Evolutionary conservation across 2,797 vertebrate species (phyloP).

Genomic region (Lophura swinhoii): DNA sequence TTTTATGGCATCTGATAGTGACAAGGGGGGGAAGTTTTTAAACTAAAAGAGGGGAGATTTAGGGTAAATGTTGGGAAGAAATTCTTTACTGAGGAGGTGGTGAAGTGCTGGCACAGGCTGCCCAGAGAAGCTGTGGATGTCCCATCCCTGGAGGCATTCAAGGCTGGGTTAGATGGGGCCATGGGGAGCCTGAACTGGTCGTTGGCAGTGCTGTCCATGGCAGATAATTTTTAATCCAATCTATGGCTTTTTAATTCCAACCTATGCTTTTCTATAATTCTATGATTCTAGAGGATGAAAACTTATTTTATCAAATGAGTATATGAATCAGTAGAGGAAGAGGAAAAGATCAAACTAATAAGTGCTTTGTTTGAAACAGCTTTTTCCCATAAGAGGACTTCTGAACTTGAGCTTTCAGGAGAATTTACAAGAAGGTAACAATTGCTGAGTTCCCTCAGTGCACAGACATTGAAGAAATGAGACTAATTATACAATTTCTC

Average conservation of each 20-base stretch:
- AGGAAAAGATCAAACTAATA: not conserved
- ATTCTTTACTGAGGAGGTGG: not conserved
- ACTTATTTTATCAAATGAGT: not conserved
- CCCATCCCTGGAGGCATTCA: not conserved
- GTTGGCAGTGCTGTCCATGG: too few species aligned
- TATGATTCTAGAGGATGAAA: not conserved
- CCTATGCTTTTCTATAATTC: too few species aligned
- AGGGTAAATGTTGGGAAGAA: not conserved
- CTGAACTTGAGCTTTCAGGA: not conserved
- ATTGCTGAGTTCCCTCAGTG: not conserved
- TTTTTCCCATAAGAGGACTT: not conserved
- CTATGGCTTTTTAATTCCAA: too few species aligned
- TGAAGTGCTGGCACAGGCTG: not conserved
- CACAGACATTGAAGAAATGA: conserved; percentile 13
- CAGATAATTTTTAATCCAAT: too few species aligned
- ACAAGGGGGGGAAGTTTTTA: not conserved
- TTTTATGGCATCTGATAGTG: not conserved
- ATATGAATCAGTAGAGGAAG: not conserved
- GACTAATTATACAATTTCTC: conserved; percentile 37
- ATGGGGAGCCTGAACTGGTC: too few species aligned
- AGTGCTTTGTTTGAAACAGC: not conserved
- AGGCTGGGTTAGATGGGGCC: not conserved
- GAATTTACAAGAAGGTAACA: not conserved
- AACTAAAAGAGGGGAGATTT: not conserved
- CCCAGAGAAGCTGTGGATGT: not conserved